phyloP scores from a whole-genome alignment of 2,113 vertebrate species.

The Dasyornis broadbenti region DNA sequence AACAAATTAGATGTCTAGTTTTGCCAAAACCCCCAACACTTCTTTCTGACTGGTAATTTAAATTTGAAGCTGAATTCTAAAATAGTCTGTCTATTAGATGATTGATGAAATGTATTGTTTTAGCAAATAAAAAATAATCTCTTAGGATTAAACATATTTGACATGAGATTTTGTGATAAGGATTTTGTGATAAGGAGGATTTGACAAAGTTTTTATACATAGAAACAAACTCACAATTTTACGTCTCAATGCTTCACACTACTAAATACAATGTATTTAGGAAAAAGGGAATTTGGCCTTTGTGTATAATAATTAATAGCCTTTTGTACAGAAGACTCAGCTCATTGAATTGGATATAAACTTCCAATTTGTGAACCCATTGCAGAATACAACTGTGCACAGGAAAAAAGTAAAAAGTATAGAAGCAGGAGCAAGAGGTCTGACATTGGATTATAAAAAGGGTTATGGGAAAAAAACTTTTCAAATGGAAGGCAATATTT shows the following conservation, averaged over 20 bases:
- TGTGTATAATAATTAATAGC: not conserved
- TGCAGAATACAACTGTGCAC: not conserved
- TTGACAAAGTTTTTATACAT: not conserved
- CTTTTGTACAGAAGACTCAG: not conserved
- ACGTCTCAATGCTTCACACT: not conserved
- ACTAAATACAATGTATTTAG: not conserved
- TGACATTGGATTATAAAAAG: not conserved
- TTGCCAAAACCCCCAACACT: not conserved
- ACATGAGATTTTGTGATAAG: not conserved
- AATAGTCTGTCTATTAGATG: not conserved
- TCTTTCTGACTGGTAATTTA: not conserved
- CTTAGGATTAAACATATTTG: not conserved
- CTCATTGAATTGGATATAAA: not conserved
- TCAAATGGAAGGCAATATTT: not conserved
- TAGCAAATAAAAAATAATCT: not conserved
- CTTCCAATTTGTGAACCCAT: not conserved
- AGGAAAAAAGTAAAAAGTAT: not conserved
- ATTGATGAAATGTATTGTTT: not conserved
- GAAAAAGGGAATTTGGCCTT: not conserved
- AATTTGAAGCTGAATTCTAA: not conserved
- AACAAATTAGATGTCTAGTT: not conserved
- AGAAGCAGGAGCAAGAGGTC: not conserved
- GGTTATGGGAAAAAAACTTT: not conserved
- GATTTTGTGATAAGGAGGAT: not conserved
- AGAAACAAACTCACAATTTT: not conserved